Base-by-base conservation (phyloP, 2,888 invertebrate genomes). In the Epinotia demarniana region DNA sequence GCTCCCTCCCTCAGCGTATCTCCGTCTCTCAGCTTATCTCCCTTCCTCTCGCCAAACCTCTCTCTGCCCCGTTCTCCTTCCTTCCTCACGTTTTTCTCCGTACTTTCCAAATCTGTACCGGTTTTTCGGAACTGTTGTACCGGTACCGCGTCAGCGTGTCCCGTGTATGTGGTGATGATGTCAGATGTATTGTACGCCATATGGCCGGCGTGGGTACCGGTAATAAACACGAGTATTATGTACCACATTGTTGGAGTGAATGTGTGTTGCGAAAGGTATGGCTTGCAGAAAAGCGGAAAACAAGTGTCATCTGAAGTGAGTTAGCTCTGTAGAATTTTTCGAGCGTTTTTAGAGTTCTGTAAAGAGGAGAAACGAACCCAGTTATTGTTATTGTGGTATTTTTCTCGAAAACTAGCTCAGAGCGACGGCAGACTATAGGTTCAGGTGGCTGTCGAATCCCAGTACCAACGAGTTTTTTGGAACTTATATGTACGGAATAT, bases 71-170 rank as follows among this genome's bases (percentile, higher is more conserved):
- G 19, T 19, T 57, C 68, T 9, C 16, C 18, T 3, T 39, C 43
- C 12, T 68, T 68, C 9, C 68, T 57, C 13, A 46, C 27, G 8
- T 60, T 60, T 60, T 39, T 39, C 39, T 27, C 60, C 6, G 60
- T 16, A 23, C 13, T 19, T 9, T 53, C 58, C 16, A 16, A 6
- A 16, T 62, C 12, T 8, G 5, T 79, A 27, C 82, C 82, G 6
- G 75, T 80, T 23, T 79, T 77, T 3, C 84, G 75, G 0, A 83
- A 18, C 3, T 4, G 43, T n/a, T 4, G 43, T 33, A 33, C 33
- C 16, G 64, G 64, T n/a, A 64, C 58, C 2, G 66, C 66, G 27
- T 70, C 9, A 9, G 49, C 53, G 43, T 62, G 73, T 0, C 69
- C 74, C 27, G 1, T 23, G 46, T 69, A 69, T 0, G 69, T 69